phyloP scores from a whole-genome alignment of 2,888 invertebrate species.

The Yponomeuta malinellus region DNA sequence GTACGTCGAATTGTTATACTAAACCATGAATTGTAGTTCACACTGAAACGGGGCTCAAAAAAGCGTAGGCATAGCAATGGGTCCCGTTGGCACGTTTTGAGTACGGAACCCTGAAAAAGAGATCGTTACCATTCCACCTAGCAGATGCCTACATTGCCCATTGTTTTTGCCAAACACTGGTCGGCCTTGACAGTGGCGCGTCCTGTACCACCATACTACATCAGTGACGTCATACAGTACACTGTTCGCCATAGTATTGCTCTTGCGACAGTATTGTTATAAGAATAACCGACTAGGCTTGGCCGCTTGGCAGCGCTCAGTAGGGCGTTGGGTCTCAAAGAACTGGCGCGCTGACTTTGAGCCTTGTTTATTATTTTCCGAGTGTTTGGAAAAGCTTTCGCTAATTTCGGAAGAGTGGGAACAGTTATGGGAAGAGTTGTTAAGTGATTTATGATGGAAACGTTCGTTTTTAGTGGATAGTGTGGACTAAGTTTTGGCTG shows the following conservation, averaged over 20 bases:
- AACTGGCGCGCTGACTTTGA: background rate
- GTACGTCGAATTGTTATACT: too few species aligned
- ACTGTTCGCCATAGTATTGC: background rate
- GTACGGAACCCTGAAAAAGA: too few species aligned
- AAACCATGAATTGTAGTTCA: too few species aligned
- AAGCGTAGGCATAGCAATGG: too few species aligned
- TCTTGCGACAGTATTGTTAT: slow-evolving; percentile 8
- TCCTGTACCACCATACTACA: background rate
- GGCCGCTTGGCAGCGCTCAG: slow-evolving; percentile 50
- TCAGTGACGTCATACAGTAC: too few species aligned
- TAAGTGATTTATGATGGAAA: background rate
- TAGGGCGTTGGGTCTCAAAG: slow-evolving; percentile 31
- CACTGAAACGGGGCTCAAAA: too few species aligned
- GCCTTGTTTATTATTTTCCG: background rate
- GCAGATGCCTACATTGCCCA: background rate
- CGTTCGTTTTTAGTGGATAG: too few species aligned
- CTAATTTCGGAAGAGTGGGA: background rate
- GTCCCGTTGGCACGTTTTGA: too few species aligned
- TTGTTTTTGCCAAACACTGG: background rate
- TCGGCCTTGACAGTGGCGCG: slow-evolving; percentile 10
- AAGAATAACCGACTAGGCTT: slow-evolving; percentile 9
- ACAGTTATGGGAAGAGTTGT: background rate
- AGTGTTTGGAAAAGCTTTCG: background rate
- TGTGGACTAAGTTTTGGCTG: too few species aligned
- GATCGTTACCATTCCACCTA: too few species aligned